Evolutionary conservation across 2,797 vertebrate genomes (phyloP).

Genomic region (Ambastaia sidthimunki): DNA sequence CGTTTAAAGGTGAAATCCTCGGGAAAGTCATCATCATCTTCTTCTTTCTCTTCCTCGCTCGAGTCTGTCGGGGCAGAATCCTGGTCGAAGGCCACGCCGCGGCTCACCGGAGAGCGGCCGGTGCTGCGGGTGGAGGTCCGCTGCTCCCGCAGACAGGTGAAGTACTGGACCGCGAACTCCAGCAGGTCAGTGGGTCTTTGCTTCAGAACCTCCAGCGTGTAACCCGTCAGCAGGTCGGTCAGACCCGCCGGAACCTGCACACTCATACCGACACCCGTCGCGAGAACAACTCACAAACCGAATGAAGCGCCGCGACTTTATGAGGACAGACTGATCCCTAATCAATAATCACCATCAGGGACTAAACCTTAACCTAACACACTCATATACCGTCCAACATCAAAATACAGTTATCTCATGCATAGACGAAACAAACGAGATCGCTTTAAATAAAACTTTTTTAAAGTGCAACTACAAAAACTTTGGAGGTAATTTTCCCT

Average conservation of each 20-base stretch:
- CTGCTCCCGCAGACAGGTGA: constrained; percentile 78
- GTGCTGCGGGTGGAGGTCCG: constrained; percentile 55
- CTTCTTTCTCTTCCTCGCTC: constrained; percentile 60
- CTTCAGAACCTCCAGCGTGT: constrained; percentile 89
- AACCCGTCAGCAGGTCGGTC: constrained; percentile 88
- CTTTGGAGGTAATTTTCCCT: not conserved
- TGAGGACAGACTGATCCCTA: not conserved
- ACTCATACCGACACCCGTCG: constrained; percentile 70
- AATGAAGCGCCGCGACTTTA: not conserved
- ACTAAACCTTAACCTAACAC: not conserved
- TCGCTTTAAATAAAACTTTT: not conserved
- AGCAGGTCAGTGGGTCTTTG: constrained; percentile 82
- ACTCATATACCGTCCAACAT: not conserved
- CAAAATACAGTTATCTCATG: not conserved
- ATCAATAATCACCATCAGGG: not conserved
- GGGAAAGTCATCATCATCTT: constrained; percentile 46
- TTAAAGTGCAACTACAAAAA: not conserved
- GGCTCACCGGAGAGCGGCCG: constrained; percentile 36
- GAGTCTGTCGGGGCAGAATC: constrained; percentile 66
- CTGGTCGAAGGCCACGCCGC: constrained; percentile 74
- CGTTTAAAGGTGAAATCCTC: constrained; percentile 77
- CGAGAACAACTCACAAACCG: not conserved
- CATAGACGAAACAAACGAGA: not conserved
- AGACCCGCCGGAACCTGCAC: constrained; percentile 85
- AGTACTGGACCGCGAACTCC: constrained; percentile 89